Percentiles rank a stretch among this genome's conserved stretches.
Evolutionary conservation across 2,113 vertebrate species (phyloP).

Genomic region (Phrynosoma blainvillii): DNA sequence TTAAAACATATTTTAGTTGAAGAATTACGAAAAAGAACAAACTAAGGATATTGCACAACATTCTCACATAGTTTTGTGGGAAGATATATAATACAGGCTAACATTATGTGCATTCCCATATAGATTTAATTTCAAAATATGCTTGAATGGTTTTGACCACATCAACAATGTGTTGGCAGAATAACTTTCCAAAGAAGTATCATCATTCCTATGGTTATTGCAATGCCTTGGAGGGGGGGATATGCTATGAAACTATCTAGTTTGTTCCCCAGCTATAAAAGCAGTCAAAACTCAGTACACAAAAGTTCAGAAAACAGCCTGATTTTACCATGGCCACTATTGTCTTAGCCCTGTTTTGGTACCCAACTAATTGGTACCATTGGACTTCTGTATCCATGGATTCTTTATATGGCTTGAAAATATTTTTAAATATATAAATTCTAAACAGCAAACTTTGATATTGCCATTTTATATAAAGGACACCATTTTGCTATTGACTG

Average conservation of each 20-base stretch:
- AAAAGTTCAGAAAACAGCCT: constrained; percentile 18
- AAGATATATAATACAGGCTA: background rate
- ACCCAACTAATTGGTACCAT: background rate
- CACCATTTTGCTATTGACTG: no score
- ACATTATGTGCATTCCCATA: background rate
- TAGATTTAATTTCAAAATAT: constrained; percentile 10
- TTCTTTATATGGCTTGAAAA: no score
- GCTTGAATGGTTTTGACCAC: constrained; percentile 1
- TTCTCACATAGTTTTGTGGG: background rate
- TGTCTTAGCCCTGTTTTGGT: background rate
- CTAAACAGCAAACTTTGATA: no score
- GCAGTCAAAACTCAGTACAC: background rate
- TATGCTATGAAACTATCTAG: background rate
- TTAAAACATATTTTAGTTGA: background rate
- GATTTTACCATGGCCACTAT: background rate
- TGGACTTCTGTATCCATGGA: no score
- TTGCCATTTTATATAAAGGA: no score
- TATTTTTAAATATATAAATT: no score
- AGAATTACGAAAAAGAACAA: constrained; percentile 1
- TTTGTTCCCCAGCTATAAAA: background rate
- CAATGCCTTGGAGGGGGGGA: constrained; percentile 25
- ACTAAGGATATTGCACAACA: background rate
- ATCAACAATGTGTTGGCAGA: background rate
- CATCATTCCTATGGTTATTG: background rate
- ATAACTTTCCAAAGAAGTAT: constrained; percentile 1